Percentiles rank a stretch among this genome's conserved stretches.
Evolutionary conservation across 2,888 invertebrate genomes (phyloP).

Genomic region (Bellardia bayeri): DNA sequence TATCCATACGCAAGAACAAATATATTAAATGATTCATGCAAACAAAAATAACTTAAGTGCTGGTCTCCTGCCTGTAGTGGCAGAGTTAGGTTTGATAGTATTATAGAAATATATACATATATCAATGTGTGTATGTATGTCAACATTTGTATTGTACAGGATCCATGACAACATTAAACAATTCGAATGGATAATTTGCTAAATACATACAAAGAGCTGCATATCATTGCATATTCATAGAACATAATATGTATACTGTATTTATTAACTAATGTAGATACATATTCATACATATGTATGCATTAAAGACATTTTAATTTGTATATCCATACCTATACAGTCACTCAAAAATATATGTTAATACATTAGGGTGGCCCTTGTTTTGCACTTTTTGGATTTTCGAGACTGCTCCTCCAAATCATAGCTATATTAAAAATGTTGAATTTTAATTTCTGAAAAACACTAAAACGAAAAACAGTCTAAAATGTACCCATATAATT

Average conservation of each 20-base stretch:
- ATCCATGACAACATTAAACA: slow-evolving; percentile 48
- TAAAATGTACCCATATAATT: no score
- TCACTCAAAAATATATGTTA: no score
- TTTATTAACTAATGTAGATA: background rate
- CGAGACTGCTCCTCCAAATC: no score
- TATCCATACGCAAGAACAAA: background rate
- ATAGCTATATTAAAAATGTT: no score
- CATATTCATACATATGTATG: background rate
- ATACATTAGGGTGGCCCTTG: no score
- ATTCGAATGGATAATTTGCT: slow-evolving; percentile 40
- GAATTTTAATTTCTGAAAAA: no score
- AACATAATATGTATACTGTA: no score
- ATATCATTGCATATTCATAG: background rate
- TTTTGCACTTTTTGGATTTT: no score
- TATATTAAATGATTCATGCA: background rate
- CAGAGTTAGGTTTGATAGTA: background rate
- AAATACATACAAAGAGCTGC: slow-evolving; percentile 7
- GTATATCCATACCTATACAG: background rate
- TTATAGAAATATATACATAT: background rate
- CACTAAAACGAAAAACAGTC: no score
- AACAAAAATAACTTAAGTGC: background rate
- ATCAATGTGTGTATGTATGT: no score
- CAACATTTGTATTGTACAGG: background rate
- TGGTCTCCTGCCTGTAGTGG: no score
- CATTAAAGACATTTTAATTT: background rate